Evolutionary conservation across 2,888 invertebrate species (phyloP).

Genomic region (Drosophila hamatofila): DNA sequence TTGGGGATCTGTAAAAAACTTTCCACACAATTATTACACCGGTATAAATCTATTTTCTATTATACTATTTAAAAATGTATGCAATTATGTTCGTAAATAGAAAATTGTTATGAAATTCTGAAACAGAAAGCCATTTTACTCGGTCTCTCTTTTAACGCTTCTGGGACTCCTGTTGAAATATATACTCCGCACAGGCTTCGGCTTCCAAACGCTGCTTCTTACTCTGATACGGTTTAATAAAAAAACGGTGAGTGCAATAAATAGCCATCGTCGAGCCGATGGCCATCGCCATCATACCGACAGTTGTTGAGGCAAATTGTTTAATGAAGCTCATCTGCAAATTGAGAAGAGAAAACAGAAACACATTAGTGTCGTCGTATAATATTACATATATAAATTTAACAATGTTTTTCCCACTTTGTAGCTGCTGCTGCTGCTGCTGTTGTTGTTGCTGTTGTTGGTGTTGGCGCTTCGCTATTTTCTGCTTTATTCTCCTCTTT

Average conservation of each 20-base stretch:
- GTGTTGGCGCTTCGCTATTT: constrained; percentile 12
- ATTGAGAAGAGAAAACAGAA: neutral
- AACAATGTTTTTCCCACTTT: constrained; percentile 54
- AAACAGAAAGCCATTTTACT: constrained; percentile 15
- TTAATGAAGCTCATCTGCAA: constrained; percentile 83
- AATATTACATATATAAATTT: neutral
- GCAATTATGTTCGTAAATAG: constrained; percentile 12
- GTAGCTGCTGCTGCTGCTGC: constrained; percentile 5
- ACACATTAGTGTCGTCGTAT: neutral
- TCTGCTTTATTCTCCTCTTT: constrained; percentile 62
- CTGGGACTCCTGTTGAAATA: constrained; percentile 80
- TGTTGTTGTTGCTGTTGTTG: constrained; percentile 8
- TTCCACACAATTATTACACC: constrained; percentile 8
- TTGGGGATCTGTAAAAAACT: constrained; percentile 18
- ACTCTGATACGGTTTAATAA: constrained; percentile 76
- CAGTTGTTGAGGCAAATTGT: constrained; percentile 67
- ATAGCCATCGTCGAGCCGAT: constrained; percentile 72
- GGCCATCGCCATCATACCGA: constrained; percentile 81
- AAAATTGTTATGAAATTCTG: constrained; percentile 29
- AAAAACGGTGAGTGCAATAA: constrained; percentile 67
- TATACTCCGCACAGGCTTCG: constrained; percentile 82
- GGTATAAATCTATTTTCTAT: constrained; percentile 29
- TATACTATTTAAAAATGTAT: constrained; percentile 34
- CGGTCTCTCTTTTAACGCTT: constrained; percentile 17
- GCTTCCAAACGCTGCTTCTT: constrained; percentile 75